Evolutionary conservation across 2,113 vertebrate genomes (phyloP).

Genomic region (Romanogobio albipinnatus): DNA sequence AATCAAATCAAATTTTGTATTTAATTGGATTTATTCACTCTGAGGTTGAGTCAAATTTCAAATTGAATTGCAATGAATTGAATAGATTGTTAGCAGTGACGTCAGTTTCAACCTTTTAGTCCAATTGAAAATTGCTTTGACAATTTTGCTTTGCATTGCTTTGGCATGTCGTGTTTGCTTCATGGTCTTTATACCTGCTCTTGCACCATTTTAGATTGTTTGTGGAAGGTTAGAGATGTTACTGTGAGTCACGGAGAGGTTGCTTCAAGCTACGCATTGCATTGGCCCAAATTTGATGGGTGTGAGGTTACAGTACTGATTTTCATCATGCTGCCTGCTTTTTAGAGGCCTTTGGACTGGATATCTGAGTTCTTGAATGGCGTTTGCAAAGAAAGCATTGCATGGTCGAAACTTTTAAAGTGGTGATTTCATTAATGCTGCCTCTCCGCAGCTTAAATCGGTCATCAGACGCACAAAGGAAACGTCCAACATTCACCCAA

Average conservation of each 20-base stretch:
- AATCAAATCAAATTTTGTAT: neutral
- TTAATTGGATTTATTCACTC: neutral
- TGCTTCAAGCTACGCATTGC: neutral
- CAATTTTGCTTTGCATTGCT: neutral
- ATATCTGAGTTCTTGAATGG: constrained; percentile 18
- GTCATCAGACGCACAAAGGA: constrained; percentile 96
- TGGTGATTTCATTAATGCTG: constrained; percentile 25
- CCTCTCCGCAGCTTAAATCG: constrained; percentile 85
- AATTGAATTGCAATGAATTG: neutral
- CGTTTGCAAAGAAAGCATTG: constrained; percentile 31
- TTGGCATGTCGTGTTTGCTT: constrained; percentile 18
- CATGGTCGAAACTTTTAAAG: neutral
- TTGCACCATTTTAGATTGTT: neutral
- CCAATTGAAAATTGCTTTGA: neutral
- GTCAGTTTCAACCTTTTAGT: neutral
- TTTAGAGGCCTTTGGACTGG: neutral
- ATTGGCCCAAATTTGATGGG: neutral
- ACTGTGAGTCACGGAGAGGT: neutral
- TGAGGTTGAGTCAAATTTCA: neutral
- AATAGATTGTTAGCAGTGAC: neutral
- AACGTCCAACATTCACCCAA: constrained; percentile 89
- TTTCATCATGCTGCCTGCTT: neutral
- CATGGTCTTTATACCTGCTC: neutral
- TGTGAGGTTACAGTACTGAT: neutral
- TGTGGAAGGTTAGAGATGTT: neutral